Percentiles rank a stretch among this genome's conserved stretches.
These are phyloP conservation scores for Hirundo rustica DNA, from an alignment of 2,797 vertebrate species.

Conservation along the genomic window DNA sequence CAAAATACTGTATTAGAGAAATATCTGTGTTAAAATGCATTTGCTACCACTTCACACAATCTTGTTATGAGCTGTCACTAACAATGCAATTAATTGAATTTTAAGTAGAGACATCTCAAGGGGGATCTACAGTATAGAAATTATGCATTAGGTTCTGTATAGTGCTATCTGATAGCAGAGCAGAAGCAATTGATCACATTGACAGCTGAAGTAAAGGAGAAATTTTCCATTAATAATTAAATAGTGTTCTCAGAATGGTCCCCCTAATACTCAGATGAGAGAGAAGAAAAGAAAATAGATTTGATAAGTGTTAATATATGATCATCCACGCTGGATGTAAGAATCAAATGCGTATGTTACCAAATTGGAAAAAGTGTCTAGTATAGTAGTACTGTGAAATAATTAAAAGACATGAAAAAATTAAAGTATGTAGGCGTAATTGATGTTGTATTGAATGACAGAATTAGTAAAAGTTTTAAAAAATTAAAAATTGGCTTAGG, in stretches of 20 bases:
- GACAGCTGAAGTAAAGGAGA: not conserved
- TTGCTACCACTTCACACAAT: not conserved
- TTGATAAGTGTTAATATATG: not conserved
- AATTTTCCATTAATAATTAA: slow-evolving; percentile 17
- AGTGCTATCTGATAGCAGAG: not conserved
- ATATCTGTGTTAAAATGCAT: not conserved
- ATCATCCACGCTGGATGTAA: not conserved
- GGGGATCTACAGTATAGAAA: not conserved
- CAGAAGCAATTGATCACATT: not conserved
- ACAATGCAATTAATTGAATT: not conserved
- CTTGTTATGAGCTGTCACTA: not conserved
- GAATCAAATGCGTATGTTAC: not conserved
- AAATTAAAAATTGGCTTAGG: not conserved
- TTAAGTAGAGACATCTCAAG: not conserved
- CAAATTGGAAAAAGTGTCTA: not conserved
- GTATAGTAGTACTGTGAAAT: not conserved
- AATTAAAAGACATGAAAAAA: not conserved
- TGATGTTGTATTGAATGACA: not conserved
- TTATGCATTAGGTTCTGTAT: not conserved
- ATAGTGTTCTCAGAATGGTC: not conserved
- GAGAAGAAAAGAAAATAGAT: not conserved
- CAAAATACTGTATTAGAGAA: not conserved
- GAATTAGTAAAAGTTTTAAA: not conserved
- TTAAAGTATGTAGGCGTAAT: not conserved
- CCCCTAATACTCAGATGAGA: not conserved